Evolutionary conservation across 2,113 vertebrate species (phyloP).

Genomic region (Hippoglossus stenolepis): DNA sequence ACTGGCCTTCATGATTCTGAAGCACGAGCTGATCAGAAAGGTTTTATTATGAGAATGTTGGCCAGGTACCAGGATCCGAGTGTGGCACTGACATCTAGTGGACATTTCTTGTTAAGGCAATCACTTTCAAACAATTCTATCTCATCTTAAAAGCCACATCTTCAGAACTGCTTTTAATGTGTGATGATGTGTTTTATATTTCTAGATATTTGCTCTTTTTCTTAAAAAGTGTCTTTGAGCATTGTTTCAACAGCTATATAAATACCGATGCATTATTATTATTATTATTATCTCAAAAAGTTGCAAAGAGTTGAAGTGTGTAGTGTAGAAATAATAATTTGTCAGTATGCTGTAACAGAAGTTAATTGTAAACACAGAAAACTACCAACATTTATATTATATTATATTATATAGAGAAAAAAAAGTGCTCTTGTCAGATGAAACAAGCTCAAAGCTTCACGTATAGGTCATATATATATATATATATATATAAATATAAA

Average conservation of each 20-base stretch:
- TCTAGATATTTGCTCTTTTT: background rate
- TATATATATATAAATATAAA: no score
- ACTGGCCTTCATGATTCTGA: background rate
- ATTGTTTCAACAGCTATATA: background rate
- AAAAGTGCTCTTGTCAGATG: no score
- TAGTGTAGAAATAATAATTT: no score
- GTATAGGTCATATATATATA: no score
- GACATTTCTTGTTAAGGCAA: conserved; percentile 1
- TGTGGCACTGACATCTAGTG: conserved; percentile 58
- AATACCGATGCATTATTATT: background rate
- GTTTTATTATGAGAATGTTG: background rate
- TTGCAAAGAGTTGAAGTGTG: no score
- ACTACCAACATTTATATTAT: background rate
- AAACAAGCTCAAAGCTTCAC: no score
- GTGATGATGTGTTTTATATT: background rate
- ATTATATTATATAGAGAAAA: background rate
- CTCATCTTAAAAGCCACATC: no score
- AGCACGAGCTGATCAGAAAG: conserved; percentile 15
- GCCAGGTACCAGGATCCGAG: background rate
- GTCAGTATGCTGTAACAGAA: no score
- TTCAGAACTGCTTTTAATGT: background rate
- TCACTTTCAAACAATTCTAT: background rate
- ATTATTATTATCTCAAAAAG: background rate
- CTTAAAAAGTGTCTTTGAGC: background rate
- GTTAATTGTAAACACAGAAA: no score